phyloP scores from a whole-genome alignment of 1,140 invertebrate genomes.

The Adoxophyes honmai region DNA sequence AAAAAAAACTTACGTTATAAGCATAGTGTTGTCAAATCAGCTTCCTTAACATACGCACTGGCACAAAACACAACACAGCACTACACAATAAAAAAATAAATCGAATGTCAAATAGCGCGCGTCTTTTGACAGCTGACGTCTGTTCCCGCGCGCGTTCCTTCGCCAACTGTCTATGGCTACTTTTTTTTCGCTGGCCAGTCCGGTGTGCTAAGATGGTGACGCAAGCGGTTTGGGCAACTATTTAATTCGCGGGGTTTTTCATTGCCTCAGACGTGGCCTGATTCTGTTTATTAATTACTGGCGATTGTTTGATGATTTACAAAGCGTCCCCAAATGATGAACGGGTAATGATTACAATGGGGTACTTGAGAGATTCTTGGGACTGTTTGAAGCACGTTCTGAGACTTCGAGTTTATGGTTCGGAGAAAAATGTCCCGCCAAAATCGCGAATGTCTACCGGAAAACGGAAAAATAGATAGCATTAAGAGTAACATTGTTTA shows the following conservation, averaged over 20 bases:
- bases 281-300: constrained; percentile 17
- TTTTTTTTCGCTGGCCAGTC: constrained; percentile 41
- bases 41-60: constrained; percentile 45
- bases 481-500: too few relatives aligned
- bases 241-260: constrained; percentile 44
- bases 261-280: constrained; percentile 39
- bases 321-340: too few relatives aligned
- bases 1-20: constrained; percentile 64
- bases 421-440: too few relatives aligned
- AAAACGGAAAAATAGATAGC: too few relatives aligned
- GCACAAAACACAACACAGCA: constrained; percentile 46
- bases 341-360: too few relatives aligned
- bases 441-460: too few relatives aligned
- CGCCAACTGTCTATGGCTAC: constrained; percentile 39
- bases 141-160: constrained; percentile 37
- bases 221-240: constrained; percentile 65
- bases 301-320: constrained; percentile 7
- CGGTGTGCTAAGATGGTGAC: constrained; percentile 54
- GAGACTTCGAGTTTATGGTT: too few relatives aligned
- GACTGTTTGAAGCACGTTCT: too few relatives aligned
- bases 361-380: too few relatives aligned
- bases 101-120: constrained; percentile 31
- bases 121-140: constrained; percentile 38
- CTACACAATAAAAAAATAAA: constrained; percentile 43
- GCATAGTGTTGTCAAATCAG: constrained; percentile 53